Evolutionary conservation across 2,113 vertebrate genomes (phyloP).

Genomic region (Psittacula cyanocephala): DNA sequence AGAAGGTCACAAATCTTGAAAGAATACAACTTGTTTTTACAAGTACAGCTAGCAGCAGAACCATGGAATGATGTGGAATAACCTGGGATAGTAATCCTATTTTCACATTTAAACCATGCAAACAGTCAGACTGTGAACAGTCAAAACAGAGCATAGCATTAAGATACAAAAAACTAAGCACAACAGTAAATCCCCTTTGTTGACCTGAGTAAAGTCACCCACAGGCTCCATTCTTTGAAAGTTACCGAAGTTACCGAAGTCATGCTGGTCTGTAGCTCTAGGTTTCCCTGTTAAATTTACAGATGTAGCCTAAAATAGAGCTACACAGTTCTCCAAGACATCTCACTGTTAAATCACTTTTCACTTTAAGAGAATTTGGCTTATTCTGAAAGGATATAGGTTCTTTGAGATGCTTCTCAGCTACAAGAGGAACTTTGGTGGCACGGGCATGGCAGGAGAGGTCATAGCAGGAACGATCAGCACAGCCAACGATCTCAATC

Average conservation of each 20-base stretch:
- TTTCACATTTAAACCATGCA: neutral
- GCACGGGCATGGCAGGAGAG: slow-evolving; percentile 90
- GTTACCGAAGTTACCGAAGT: neutral
- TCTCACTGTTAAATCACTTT: neutral
- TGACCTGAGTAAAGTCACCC: neutral
- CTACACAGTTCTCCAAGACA: neutral
- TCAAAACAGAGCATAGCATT: neutral
- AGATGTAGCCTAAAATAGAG: neutral
- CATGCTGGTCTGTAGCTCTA: neutral
- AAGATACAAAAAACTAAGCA: neutral
- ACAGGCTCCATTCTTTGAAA: neutral
- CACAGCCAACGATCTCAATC: slow-evolving; percentile 98
- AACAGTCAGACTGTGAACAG: too few species aligned
- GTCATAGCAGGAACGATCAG: slow-evolving; percentile 95
- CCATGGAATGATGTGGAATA: neutral
- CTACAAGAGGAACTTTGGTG: slow-evolving; percentile 95
- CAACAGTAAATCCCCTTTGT: neutral
- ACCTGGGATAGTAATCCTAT: neutral
- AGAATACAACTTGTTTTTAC: neutral
- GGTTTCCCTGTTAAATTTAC: neutral
- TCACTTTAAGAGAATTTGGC: neutral
- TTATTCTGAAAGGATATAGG: slow-evolving; percentile 90
- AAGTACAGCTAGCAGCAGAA: neutral
- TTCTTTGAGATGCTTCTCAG: slow-evolving; percentile 95
- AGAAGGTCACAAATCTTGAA: neutral